A percentile compares a stretch with the other conserved stretches of the same genome.
These are phyloP conservation scores for Zonitis immaculata DNA, from an alignment of 2,888 invertebrate species.

Conservation along the genomic window DNA sequence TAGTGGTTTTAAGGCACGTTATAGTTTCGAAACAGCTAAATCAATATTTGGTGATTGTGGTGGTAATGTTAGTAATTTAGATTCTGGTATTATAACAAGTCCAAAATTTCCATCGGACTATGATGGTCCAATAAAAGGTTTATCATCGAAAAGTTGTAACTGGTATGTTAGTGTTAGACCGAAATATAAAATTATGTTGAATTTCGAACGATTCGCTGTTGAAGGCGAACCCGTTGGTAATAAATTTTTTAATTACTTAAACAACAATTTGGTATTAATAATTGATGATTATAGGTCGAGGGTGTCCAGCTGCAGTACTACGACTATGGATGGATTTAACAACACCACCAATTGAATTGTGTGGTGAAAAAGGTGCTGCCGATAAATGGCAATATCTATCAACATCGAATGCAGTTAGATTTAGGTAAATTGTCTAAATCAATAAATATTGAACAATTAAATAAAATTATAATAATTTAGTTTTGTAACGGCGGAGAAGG, in stretches of 20 bases:
- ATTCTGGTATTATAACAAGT: conserved; percentile 79
- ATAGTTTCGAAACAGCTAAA: conserved; percentile 84
- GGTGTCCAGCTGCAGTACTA: conserved; percentile 87
- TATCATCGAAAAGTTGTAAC: conserved; percentile 88
- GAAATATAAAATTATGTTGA: conserved; percentile 82
- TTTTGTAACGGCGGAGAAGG: conserved; percentile 92
- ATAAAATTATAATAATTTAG: no score
- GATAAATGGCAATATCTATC: conserved; percentile 84
- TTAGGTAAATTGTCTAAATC: conserved; percentile 73
- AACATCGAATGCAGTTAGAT: conserved; percentile 77
- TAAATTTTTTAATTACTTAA: no score
- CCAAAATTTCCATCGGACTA: conserved; percentile 91
- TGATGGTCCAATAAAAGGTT: conserved; percentile 71
- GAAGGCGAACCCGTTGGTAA: conserved; percentile 87
- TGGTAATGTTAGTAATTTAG: conserved; percentile 79
- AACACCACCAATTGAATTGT: conserved; percentile 79
- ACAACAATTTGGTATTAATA: no score
- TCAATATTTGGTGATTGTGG: conserved; percentile 92
- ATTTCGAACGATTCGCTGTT: conserved; percentile 87
- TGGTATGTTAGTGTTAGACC: conserved; percentile 91
- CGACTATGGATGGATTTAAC: conserved; percentile 82
- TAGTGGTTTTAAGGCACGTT: conserved; percentile 94
- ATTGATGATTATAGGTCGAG: conserved; percentile 75
- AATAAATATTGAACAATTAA: no score
- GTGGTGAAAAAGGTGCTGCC: conserved; percentile 73